Percentiles rank a stretch among this genome's conserved stretches.
These are phyloP conservation scores for Eupithecia insigniata DNA, from an alignment of 2,888 invertebrate species.

Conservation along the genomic window DNA sequence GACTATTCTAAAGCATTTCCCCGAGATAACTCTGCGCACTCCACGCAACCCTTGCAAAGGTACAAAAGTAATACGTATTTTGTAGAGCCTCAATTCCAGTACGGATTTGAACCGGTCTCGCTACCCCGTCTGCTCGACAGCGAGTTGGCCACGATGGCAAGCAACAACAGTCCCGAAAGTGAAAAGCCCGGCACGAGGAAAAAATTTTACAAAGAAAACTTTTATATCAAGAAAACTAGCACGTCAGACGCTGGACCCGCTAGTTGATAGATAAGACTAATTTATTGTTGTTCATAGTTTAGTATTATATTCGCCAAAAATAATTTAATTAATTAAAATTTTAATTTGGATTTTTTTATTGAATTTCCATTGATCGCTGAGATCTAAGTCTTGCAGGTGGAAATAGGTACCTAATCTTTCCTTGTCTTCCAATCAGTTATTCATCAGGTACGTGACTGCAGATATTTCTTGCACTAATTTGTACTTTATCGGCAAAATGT, in stretches of 20 bases:
- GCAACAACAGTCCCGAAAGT: slow-evolving; percentile 70
- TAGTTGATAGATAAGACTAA: slow-evolving; percentile 63
- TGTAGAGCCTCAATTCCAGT: slow-evolving; percentile 79
- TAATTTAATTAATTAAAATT: slow-evolving; percentile 44
- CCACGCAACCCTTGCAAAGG: slow-evolving; percentile 62
- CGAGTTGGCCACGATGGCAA: slow-evolving; percentile 75
- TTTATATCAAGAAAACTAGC: slow-evolving; percentile 77
- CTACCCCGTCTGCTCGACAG: slow-evolving; percentile 72
- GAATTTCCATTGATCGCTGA: not conserved
- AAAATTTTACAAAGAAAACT: slow-evolving; percentile 78
- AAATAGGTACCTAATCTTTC: slow-evolving; percentile 76
- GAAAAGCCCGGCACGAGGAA: slow-evolving; percentile 73
- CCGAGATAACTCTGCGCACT: slow-evolving; percentile 65
- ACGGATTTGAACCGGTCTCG: slow-evolving; percentile 77
- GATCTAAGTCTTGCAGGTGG: slow-evolving; percentile 52
- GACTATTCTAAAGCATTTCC: slow-evolving; percentile 65
- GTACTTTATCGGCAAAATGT: slow-evolving; percentile 48
- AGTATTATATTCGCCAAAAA: slow-evolving; percentile 52
- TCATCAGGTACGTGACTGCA: slow-evolving; percentile 74
- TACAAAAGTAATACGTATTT: slow-evolving; percentile 69
- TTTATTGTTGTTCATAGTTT: slow-evolving; percentile 62
- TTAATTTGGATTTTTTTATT: slow-evolving; percentile 18
- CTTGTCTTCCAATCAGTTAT: slow-evolving; percentile 61
- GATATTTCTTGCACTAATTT: slow-evolving; percentile 62
- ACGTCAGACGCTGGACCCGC: slow-evolving; percentile 67